These are phyloP conservation scores for Orchestia grillus DNA, from an alignment of 1,140 invertebrate species.

Conservation along the genomic window DNA sequence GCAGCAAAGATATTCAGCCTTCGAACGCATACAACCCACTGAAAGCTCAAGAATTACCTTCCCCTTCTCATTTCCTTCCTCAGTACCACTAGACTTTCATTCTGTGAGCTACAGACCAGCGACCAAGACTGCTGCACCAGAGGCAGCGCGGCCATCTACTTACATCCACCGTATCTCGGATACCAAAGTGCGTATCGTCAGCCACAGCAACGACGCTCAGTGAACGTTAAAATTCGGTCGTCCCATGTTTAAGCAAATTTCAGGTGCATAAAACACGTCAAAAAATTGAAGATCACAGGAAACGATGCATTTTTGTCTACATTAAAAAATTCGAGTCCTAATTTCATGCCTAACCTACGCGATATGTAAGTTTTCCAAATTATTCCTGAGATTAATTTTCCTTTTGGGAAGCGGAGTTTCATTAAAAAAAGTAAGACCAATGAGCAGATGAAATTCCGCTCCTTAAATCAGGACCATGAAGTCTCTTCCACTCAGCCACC, in stretches of 20 bases:
- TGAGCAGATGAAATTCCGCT: too few relatives aligned
- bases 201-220: neutral
- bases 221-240: neutral
- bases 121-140: neutral
- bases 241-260: neutral
- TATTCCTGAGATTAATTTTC: neutral
- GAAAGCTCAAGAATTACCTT: neutral
- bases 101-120: neutral
- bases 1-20: neutral
- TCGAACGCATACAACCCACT: neutral
- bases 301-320: neutral
- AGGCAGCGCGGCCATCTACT: neutral
- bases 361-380: too few relatives aligned
- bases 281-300: neutral
- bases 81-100: neutral
- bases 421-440: too few relatives aligned
- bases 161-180: constrained; percentile 1
- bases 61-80: neutral
- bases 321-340: neutral
- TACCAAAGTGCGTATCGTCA: constrained; percentile 27
- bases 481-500: neutral
- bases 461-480: too few relatives aligned
- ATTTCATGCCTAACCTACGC: neutral
- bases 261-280: neutral
- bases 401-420: neutral